These are phyloP conservation scores for Hirudo medicinalis DNA, from an alignment of 1,140 invertebrate species.

Conservation along the genomic window DNA sequence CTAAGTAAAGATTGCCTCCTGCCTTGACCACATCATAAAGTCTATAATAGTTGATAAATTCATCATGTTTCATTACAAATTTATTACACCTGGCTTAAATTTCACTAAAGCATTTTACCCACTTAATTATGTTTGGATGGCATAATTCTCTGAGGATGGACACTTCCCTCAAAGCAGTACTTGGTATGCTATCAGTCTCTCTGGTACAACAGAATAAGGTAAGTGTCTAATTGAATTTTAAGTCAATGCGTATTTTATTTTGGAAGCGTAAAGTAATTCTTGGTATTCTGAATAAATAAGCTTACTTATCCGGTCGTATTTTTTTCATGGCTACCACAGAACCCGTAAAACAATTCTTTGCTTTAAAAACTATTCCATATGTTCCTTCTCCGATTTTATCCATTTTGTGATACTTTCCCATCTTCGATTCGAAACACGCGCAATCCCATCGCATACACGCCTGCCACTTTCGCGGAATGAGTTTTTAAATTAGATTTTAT, in stretches of 20 bases:
- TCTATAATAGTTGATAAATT: slow-evolving; percentile 27
- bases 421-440: neutral
- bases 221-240: too few species aligned
- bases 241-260: too few species aligned
- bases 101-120: slow-evolving; percentile 7
- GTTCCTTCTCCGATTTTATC: slow-evolving; percentile 93
- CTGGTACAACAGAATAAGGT: slow-evolving; percentile 33
- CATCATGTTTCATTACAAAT: too few species aligned
- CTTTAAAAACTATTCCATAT: slow-evolving; percentile 93
- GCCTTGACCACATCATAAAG: slow-evolving; percentile 93
- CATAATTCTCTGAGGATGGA: slow-evolving; percentile 73
- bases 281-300: too few species aligned
- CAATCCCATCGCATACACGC: too few species aligned
- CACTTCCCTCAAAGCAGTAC: slow-evolving; percentile 84
- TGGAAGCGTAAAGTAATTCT: too few species aligned
- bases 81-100: too few species aligned
- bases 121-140: slow-evolving; percentile 74
- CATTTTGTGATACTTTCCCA: slow-evolving; percentile 67
- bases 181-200: slow-evolving; percentile 85
- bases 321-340: slow-evolving; percentile 85
- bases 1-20: slow-evolving; percentile 82
- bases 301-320: slow-evolving; percentile 80
- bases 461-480: too few species aligned
- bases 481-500: too few species aligned
- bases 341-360: slow-evolving; percentile 63